A percentile compares a stretch with the other conserved stretches of the same genome.
Conservation (phyloP, 1,140 invertebrate genomes). For the Acromyrmex echinatior region DNA sequence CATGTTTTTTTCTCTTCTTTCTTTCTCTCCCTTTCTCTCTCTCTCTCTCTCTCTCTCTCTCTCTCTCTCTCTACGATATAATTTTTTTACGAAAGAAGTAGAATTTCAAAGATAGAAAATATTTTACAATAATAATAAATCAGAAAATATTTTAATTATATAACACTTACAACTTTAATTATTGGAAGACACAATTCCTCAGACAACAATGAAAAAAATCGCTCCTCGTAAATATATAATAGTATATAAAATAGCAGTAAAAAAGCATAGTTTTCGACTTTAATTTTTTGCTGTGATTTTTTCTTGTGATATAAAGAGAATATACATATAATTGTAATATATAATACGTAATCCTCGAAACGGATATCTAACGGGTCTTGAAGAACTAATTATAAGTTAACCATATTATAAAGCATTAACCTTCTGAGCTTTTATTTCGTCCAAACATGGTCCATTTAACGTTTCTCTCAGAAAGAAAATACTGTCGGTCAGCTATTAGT, state of each 20-base stretch:
- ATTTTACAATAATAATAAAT: too few species aligned
- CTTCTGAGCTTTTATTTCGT: neutral
- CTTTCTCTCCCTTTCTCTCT: neutral
- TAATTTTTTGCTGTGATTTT: too few species aligned
- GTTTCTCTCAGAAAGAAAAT: neutral
- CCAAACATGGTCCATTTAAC: conserved; percentile 52
- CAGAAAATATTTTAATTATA: neutral
- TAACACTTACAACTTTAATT: neutral
- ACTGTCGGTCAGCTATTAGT: neutral
- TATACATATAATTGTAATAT: too few species aligned
- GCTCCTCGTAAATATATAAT: too few species aligned
- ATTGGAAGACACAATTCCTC: too few species aligned
- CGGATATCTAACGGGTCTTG: too few species aligned
- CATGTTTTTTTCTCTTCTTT: neutral
- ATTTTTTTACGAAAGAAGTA: neutral
- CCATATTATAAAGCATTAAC: neutral
- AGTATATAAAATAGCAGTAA: too few species aligned
- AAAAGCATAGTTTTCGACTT: too few species aligned
- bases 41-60: neutral
- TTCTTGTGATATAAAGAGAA: too few species aligned
- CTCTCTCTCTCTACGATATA: neutral
- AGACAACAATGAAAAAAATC: too few species aligned
- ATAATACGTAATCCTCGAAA: too few species aligned
- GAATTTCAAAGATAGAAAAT: neutral
- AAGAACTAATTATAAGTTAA: too few species aligned